These are phyloP conservation scores for Campopleginae sp. DNA, from an alignment of 2,888 invertebrate genomes.

Conservation along the genomic window DNA sequence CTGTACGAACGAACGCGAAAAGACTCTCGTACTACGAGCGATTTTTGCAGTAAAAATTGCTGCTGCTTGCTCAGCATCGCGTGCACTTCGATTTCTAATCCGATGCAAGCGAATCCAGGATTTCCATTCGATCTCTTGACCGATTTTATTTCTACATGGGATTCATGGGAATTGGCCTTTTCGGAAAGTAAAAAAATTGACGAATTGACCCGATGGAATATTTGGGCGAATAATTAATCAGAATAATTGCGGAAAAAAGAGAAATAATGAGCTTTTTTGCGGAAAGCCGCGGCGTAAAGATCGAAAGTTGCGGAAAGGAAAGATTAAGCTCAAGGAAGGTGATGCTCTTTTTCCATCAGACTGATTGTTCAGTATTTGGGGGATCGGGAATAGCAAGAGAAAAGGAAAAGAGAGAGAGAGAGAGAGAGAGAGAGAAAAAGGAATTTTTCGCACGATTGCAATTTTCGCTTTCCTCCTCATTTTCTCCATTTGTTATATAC, in stretches of 20 bases:
- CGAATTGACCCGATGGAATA: neutral
- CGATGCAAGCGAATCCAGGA: constrained; percentile 16
- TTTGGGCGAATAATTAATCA: neutral
- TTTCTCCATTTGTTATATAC: constrained; percentile 15
- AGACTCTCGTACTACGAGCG: neutral
- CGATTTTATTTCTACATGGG: neutral
- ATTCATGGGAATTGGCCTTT: neutral
- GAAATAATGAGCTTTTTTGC: neutral
- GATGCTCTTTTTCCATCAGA: constrained; percentile 35
- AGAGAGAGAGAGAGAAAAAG: neutral
- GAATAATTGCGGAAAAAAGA: neutral
- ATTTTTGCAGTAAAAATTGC: constrained; percentile 37
- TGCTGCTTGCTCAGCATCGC: constrained; percentile 1
- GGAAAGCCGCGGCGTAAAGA: neutral
- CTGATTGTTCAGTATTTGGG: constrained; percentile 39
- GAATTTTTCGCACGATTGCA: neutral
- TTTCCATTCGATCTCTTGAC: neutral
- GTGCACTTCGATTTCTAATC: constrained; percentile 32
- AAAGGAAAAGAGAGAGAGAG: neutral
- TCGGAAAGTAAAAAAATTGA: neutral
- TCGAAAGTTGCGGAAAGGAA: neutral
- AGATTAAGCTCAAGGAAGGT: neutral
- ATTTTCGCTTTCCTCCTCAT: neutral
- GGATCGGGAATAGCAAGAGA: neutral
- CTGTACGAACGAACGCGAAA: constrained; percentile 3